Conservation (phyloP, 2,888 invertebrate genomes). For the Epinotia nisella region DNA sequence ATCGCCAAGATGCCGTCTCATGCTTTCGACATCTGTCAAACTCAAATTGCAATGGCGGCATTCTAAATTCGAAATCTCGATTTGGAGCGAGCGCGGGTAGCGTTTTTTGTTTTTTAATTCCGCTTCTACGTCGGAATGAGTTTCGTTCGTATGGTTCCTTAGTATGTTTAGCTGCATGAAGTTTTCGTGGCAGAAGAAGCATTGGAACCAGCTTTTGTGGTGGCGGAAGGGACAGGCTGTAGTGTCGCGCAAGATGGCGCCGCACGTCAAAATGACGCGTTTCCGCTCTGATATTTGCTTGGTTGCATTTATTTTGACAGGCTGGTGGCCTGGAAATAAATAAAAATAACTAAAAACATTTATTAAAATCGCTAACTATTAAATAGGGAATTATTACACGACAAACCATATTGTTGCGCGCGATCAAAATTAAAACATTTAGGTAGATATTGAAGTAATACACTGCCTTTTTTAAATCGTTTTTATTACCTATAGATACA, state of each 20-base stretch:
- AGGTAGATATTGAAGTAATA: neutral
- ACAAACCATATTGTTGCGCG: neutral
- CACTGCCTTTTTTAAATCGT: neutral
- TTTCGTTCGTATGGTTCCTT: constrained; percentile 58
- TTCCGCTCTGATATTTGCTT: constrained; percentile 71
- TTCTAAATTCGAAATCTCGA: constrained; percentile 72
- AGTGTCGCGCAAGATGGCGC: constrained; percentile 65
- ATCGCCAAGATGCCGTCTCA: constrained; percentile 66
- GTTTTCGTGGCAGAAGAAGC: constrained; percentile 72
- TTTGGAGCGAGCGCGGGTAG: constrained; percentile 73
- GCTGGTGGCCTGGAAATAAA: constrained; percentile 54
- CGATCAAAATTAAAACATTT: neutral
- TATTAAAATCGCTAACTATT: neutral
- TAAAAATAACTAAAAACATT: constrained; percentile 1
- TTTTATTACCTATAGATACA: neutral
- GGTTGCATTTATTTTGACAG: constrained; percentile 42
- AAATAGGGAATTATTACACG: neutral
- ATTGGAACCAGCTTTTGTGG: constrained; percentile 77
- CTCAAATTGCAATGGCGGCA: constrained; percentile 66
- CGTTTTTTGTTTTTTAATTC: constrained; percentile 71
- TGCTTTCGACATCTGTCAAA: constrained; percentile 63
- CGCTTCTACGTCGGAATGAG: constrained; percentile 60
- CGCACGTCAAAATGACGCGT: constrained; percentile 67
- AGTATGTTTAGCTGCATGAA: constrained; percentile 70
- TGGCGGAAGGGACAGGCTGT: constrained; percentile 77